Conservation (phyloP, 2,888 invertebrate species). For the Lycophotia porphyrea region DNA sequence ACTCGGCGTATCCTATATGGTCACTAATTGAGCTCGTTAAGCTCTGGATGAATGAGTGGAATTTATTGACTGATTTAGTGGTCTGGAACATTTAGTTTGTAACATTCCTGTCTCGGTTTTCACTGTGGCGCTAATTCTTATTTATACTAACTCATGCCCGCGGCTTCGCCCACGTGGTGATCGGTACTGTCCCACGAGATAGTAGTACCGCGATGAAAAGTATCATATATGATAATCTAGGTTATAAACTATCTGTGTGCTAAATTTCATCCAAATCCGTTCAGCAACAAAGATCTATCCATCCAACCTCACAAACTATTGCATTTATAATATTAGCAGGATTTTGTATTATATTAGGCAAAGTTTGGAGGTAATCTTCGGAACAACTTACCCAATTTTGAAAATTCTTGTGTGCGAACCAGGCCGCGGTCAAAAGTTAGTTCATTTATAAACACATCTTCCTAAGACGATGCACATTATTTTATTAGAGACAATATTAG, state of each 20-base stretch:
- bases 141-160: too few relatives aligned
- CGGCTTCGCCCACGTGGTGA: too few relatives aligned
- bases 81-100: constrained; percentile 39
- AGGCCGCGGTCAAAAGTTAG: not conserved
- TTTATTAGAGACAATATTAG: not conserved
- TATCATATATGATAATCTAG: too few relatives aligned
- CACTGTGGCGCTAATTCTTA: not conserved
- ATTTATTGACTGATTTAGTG: constrained; percentile 33
- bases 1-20: constrained; percentile 32
- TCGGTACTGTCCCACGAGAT: too few relatives aligned
- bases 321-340: too few relatives aligned
- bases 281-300: too few relatives aligned
- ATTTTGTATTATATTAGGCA: not conserved
- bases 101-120: constrained; percentile 1
- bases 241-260: too few relatives aligned
- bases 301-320: too few relatives aligned
- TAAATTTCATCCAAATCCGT: too few relatives aligned
- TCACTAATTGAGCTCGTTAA: constrained; percentile 62
- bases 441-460: not conserved
- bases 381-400: not conserved
- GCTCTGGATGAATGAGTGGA: constrained; percentile 40
- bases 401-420: not conserved
- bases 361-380: not conserved
- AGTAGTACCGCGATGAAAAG: too few relatives aligned
- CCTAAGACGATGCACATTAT: not conserved